Evolutionary conservation across 2,113 vertebrate species (phyloP), one percentile per base, ranked within the genome.

Genomic region (Chloropsis cyanopogon): DNA sequence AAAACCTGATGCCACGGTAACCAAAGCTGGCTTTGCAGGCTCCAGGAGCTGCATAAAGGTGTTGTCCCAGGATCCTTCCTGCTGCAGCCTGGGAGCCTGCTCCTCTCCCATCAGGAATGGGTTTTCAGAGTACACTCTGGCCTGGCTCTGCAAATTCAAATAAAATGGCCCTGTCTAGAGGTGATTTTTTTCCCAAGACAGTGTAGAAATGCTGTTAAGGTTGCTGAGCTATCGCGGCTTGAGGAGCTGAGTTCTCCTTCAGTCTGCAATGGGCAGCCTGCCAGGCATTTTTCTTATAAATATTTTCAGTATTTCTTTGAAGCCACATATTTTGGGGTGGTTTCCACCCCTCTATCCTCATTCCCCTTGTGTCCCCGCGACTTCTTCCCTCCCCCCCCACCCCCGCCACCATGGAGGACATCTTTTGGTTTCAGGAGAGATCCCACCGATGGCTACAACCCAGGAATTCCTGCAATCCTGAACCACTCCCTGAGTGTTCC

Each of bases 381-480:
- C 6, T 9, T 11, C 7, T 8, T 26, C 11, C 26, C 8, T 12
- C 21, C 9, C 12, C 17, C 10, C 4, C 10, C 37, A 8, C 37
- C 37, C 37, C 37, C 10, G 37, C 37, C 37, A 37, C 6, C 23
- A 7, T 8, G 17, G 64, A 84, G 49, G 33, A 41, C 3, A 5
- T 49, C 65, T 88, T 19, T 24, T 53, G 87, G 37, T 86, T 95
- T 93, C 61, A 92, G 90, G 72, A 92, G 89, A 50, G 76, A 83
- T 81, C 52, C 60, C 82, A 90, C 64, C 7, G 11, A 53, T 79
- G 29, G 64, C 33, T 71, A 23, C 35, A 90, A 76, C 89, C 87
- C 87, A 93, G 56, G 94, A 94, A 86, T 95, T 95, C 75, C 76
- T 94, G 76, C 88, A 87, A 23, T 61, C 82, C 87, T 37, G 82